phyloP scores from a whole-genome alignment of 2,113 vertebrate genomes.

The Uropsilus gracilis region DNA sequence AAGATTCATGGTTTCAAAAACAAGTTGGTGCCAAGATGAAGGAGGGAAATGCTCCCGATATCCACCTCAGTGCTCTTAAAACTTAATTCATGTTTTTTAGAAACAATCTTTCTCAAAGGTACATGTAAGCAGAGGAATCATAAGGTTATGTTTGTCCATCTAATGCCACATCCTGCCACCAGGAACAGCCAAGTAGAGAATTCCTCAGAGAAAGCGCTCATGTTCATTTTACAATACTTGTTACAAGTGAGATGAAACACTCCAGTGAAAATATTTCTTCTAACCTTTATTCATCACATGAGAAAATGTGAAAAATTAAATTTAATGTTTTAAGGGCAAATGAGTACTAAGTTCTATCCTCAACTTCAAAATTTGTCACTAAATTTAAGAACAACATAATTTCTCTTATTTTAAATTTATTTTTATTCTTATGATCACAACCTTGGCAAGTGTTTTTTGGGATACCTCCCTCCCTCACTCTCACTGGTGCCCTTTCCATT shows the following conservation, averaged over 20 bases:
- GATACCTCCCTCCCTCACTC: too few relatives aligned
- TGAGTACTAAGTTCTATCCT: slow-evolving; percentile 5
- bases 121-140: background rate
- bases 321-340: slow-evolving; percentile 35
- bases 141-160: slow-evolving; percentile 2
- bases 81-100: background rate
- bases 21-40: background rate
- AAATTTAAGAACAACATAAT: slow-evolving; percentile 14
- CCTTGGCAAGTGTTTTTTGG: too few relatives aligned
- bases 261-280: slow-evolving; percentile 19
- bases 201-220: slow-evolving; percentile 16
- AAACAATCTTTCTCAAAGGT: slow-evolving; percentile 62
- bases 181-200: background rate
- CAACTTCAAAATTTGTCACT: background rate
- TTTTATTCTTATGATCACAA: too few relatives aligned
- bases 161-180: slow-evolving; percentile 16
- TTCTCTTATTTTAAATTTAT: background rate
- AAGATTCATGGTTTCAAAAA: slow-evolving; percentile 39
- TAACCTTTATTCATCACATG: slow-evolving; percentile 2
- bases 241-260: slow-evolving; percentile 54
- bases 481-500: too few relatives aligned
- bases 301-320: slow-evolving; percentile 41
- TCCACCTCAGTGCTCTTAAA: slow-evolving; percentile 6
- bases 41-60: background rate
- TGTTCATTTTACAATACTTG: slow-evolving; percentile 17